Evolutionary conservation across 2,888 invertebrate species (phyloP).

Genomic region (Dynastes maya): DNA sequence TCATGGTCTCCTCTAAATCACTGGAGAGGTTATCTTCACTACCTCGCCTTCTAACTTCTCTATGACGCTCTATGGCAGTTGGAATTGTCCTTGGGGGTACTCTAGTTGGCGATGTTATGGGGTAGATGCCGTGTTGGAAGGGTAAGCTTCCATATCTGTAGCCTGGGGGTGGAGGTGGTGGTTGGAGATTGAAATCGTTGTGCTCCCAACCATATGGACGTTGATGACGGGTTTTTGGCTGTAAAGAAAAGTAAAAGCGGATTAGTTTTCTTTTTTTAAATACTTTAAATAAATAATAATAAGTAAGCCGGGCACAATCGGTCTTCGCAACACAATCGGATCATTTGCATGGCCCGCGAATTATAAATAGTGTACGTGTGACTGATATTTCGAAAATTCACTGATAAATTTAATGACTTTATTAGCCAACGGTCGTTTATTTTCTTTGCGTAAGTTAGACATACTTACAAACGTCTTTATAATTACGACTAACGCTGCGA

Average conservation of each 20-base stretch:
- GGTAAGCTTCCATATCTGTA: constrained; percentile 81
- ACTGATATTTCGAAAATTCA: too few relatives aligned
- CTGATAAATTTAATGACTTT: too few relatives aligned
- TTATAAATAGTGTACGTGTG: too few relatives aligned
- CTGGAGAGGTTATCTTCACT: constrained; percentile 68
- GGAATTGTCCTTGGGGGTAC: constrained; percentile 82
- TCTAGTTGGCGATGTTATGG: constrained; percentile 71
- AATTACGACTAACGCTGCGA: too few relatives aligned
- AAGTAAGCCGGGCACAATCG: too few relatives aligned
- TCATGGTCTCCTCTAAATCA: constrained; percentile 65
- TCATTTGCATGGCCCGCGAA: too few relatives aligned
- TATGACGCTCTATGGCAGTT: constrained; percentile 83
- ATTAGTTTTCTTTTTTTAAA: not conserved
- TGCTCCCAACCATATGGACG: constrained; percentile 83
- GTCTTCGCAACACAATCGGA: too few relatives aligned
- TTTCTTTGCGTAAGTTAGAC: too few relatives aligned
- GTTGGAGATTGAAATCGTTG: constrained; percentile 69
- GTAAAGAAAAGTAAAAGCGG: constrained; percentile 62
- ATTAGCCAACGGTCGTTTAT: too few relatives aligned
- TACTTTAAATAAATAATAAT: too few relatives aligned
- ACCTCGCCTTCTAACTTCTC: constrained; percentile 80
- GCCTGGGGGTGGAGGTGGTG: constrained; percentile 76
- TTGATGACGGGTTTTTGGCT: constrained; percentile 85
- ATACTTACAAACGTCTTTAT: too few relatives aligned
- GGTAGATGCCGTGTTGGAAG: constrained; percentile 78